Base-by-base conservation (phyloP, 92 coral and sea anemone species). In the Bergia sp. region DNA sequence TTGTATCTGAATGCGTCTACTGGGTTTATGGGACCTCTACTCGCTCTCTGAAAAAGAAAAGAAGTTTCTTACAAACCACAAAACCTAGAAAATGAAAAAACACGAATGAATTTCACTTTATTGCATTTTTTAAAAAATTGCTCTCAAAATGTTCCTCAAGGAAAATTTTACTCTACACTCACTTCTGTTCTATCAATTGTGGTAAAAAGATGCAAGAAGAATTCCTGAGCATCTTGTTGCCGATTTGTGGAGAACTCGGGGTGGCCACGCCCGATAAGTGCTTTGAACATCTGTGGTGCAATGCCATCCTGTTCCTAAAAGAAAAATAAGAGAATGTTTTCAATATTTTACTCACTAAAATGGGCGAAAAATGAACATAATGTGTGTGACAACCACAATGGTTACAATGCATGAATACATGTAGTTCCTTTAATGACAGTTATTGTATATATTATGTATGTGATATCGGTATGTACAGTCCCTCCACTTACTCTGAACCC, bases 211-310 rank as follows among this genome's bases (percentile, higher is more conserved):
- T 97, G 94, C 74, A 95, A 92, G 58, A 92, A 94, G 73, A 95
- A 97, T 64, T 97, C 99, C 85, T 97, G 94, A 12, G 98, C 99
- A 81, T 97, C 99, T 85, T 97, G 99, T 78, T 97, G 99, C 37
- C 96, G 92, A 81, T 91, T 95, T 37, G 97, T 97, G 41, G 98
- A 97, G 89, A 97, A 97, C 44, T 95, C 99, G 3, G 96, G 94
- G 86, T 97, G 99, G 36, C 99, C 99, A 23, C 94, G 92, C 6
- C 99, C 99, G n/a, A 97, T 95, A 55, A 95, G 92, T 50, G 98
- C 37, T 67, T 97, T 97, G 86, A 97, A 97, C 99, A 97, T 97
- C 82, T 94, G 98, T 1, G 99, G 99, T 13, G 99, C 91, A 55
- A 97, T 90, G 4, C 98, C 98, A 18, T 95, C 93, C 80, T 96